These are phyloP conservation scores for Rhizomys pruinosus DNA, from an alignment of 2,113 vertebrate genomes.

Conservation along the genomic window DNA sequence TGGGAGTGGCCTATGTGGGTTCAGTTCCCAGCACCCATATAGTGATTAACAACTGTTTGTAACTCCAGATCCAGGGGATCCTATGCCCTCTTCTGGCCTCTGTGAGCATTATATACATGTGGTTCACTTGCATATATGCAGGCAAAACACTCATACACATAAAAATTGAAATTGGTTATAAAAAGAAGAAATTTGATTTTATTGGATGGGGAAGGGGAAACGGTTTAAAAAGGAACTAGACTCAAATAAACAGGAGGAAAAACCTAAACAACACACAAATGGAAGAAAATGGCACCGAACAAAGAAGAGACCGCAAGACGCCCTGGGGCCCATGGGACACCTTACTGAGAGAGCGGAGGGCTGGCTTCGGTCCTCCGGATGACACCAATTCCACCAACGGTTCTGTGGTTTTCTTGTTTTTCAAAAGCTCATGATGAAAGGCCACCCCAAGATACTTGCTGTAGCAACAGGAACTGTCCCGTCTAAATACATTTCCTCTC, in stretches of 20 bases:
- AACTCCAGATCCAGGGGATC: too few species aligned
- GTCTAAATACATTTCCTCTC: slow-evolving; percentile 23
- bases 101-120: too few species aligned
- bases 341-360: fast-evolving
- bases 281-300: background rate
- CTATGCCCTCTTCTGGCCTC: too few species aligned
- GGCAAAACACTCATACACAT: too few species aligned
- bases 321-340: background rate
- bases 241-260: background rate
- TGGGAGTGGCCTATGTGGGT: too few species aligned
- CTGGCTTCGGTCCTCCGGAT: background rate
- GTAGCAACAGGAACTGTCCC: background rate
- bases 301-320: background rate
- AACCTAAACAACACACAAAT: background rate
- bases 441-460: background rate
- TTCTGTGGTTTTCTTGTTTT: slow-evolving; percentile 54
- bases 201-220: background rate
- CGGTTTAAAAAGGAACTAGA: background rate
- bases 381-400: background rate
- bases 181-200: background rate
- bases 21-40: too few species aligned
- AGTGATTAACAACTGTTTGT: too few species aligned
- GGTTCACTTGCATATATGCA: too few species aligned
- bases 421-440: slow-evolving; percentile 42
- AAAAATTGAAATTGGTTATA: background rate